Evolutionary conservation across 2,888 invertebrate genomes (phyloP).

Genomic region (Erebia aethiops): DNA sequence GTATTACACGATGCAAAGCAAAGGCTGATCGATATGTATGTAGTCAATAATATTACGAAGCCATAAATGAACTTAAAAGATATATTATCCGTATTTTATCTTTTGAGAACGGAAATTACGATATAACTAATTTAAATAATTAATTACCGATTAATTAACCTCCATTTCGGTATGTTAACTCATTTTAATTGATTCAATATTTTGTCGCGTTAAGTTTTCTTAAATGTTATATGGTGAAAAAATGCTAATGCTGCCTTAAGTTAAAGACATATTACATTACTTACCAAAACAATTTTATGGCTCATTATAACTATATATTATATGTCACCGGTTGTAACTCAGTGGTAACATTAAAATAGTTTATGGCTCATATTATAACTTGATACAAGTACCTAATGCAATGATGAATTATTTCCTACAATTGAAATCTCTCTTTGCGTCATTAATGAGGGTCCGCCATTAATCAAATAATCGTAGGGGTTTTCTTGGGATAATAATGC

Average conservation of each 20-base stretch:
- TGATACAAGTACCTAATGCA: too few species aligned
- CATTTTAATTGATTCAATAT: background rate
- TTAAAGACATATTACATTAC: background rate
- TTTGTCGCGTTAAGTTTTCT: background rate
- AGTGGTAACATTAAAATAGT: too few species aligned
- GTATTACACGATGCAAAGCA: too few species aligned
- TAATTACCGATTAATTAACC: background rate
- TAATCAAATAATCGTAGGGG: too few species aligned
- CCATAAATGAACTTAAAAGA: background rate
- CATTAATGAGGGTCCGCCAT: too few species aligned
- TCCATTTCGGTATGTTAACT: background rate
- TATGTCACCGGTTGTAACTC: too few species aligned
- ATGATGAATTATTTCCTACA: background rate
- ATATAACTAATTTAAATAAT: background rate
- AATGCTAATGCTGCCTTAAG: background rate
- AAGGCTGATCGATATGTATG: too few species aligned
- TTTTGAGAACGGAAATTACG: background rate
- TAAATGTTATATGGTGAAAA: background rate
- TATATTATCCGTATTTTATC: background rate
- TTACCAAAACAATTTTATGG: background rate
- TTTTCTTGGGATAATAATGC: too few species aligned
- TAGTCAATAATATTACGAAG: too few species aligned
- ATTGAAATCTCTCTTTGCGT: too few species aligned
- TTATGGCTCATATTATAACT: too few species aligned
- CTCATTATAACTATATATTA: too few species aligned